These are phyloP conservation scores for Athalia rosae DNA, from an alignment of 2,888 invertebrate species.

Conservation along the genomic window DNA sequence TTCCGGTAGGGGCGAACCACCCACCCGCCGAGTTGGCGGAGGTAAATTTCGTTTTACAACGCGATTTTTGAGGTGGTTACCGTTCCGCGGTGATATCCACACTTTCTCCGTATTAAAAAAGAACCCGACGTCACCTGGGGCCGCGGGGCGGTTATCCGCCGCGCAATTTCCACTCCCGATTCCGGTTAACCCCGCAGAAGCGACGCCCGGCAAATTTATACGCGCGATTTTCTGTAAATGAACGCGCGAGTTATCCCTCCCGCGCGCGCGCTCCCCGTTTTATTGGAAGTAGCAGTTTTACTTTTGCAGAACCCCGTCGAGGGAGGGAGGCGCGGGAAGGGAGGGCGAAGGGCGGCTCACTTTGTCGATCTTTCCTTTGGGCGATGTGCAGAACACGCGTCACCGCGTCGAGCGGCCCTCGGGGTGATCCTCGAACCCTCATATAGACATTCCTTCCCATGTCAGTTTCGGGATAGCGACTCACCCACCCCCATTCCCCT, in stretches of 20 bases:
- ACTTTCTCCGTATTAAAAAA: conserved; percentile 46
- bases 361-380: conserved; percentile 72
- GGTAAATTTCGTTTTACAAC: conserved; percentile 41
- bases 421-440: conserved; percentile 60
- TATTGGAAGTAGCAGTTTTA: conserved; percentile 25
- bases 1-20: neutral
- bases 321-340: conserved; percentile 36
- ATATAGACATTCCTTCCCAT: conserved; percentile 69
- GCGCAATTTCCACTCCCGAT: neutral
- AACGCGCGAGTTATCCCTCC: neutral
- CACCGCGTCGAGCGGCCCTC: conserved; percentile 62
- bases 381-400: conserved; percentile 72
- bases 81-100: neutral
- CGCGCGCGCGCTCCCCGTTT: conserved; percentile 11
- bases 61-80: neutral
- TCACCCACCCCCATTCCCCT: no score
- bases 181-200: neutral
- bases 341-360: conserved; percentile 48
- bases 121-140: conserved; percentile 38
- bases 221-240: neutral
- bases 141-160: neutral
- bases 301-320: conserved; percentile 17
- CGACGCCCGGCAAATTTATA: neutral
- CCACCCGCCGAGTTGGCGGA: neutral
- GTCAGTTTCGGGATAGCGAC: conserved; percentile 46